Conservation (phyloP, 2,113 vertebrate species). For the Mirza zaza region DNA sequence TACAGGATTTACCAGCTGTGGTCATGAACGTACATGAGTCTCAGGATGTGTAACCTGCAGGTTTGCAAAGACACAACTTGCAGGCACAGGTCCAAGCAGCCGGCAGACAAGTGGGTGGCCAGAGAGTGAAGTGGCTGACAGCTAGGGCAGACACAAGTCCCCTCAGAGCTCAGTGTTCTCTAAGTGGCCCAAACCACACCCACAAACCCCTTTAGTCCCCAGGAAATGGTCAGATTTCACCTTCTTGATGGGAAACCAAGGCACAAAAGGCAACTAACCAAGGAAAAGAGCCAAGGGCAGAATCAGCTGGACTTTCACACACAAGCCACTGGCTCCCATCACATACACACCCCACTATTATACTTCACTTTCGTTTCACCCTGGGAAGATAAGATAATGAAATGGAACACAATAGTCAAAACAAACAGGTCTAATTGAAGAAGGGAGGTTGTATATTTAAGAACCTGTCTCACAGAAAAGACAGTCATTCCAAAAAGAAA, state of each 20-base stretch:
- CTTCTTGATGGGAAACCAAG: background rate
- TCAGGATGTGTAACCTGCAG: background rate
- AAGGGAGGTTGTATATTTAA: background rate
- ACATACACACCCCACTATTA: accelerated
- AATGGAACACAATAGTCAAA: background rate
- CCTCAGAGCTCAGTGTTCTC: background rate
- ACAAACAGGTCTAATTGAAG: background rate
- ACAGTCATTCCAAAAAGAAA: background rate
- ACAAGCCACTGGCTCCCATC: too few species aligned
- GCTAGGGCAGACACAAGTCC: too few species aligned
- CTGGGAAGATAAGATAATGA: background rate
- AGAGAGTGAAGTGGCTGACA: background rate
- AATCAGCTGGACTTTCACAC: background rate
- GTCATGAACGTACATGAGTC: background rate
- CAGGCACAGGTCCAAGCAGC: background rate
- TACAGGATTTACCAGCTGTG: accelerated
- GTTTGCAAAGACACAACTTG: background rate
- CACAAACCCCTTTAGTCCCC: background rate
- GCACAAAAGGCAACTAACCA: background rate
- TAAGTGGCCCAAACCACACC: background rate
- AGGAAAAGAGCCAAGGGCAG: background rate
- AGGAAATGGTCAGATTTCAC: background rate
- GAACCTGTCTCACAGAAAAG: background rate
- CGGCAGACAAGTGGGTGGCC: too few species aligned
- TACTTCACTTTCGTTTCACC: background rate